phyloP scores from a whole-genome alignment of 2,113 vertebrate genomes.

The Myotis brandtii region DNA sequence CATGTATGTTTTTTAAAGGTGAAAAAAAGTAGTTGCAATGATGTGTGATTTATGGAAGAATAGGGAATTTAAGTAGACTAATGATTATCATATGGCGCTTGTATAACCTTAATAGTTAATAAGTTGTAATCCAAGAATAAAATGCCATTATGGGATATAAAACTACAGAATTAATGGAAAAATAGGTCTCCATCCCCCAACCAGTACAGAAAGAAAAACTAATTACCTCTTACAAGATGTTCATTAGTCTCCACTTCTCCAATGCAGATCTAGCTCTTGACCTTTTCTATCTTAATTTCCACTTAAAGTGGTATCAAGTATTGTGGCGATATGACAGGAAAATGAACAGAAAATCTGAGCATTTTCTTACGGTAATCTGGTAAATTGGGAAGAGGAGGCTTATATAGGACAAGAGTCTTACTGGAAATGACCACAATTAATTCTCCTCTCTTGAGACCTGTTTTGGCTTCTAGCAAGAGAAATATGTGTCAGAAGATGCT shows the following conservation, averaged over 20 bases:
- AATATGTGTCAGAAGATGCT: not conserved
- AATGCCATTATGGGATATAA: not conserved
- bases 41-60: not conserved
- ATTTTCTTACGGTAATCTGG: not conserved
- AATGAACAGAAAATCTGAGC: not conserved
- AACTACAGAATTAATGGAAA: conserved; percentile 4
- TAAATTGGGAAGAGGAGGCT: not conserved
- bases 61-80: not conserved
- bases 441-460: not conserved
- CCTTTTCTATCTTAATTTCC: conserved; percentile 45
- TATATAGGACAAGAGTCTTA: not conserved
- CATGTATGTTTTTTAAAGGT: not conserved
- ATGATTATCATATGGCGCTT: not conserved
- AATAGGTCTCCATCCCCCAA: not conserved
- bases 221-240: not conserved
- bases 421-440: not conserved
- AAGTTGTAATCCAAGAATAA: not conserved
- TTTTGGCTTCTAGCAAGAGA: not conserved
- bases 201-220: not conserved
- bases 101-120: not conserved
- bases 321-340: not conserved
- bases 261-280: not conserved
- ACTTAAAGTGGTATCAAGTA: not conserved
- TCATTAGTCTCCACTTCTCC: conserved; percentile 9
- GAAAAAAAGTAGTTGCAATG: not conserved